Base-by-base conservation (phyloP, 2,113 vertebrate species). In the Cinclus cinclus region DNA sequence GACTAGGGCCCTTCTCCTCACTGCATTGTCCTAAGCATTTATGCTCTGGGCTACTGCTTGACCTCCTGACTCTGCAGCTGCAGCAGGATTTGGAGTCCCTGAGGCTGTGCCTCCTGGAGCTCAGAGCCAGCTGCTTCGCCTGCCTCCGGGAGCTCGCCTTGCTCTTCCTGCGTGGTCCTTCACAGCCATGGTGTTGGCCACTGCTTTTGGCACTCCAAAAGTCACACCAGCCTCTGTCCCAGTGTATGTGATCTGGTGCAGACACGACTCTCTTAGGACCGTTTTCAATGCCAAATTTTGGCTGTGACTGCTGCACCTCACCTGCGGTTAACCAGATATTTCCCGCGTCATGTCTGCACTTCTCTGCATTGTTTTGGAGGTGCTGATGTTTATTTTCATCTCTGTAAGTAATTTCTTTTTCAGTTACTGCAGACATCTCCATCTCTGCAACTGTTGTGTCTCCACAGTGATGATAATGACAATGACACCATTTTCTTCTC, bases 401-500 rank as follows among this genome's bases (percentile, higher is more conserved):
- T 75, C 25, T 49, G 44, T 47, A 78, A 33, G 20, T 37, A 24
- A 65, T 71, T 42, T 93, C 90, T 42, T 62, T 86, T 86, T 96
- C 96, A 30, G 35, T 67, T 83, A 78, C 53, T 55, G 70, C 79
- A 31, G 25, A 68, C 50, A 64, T 46, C 52, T 93, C 94, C 39
- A 87, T 77, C 53, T 97, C 81, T 83, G 84, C 91, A 37, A 84
- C 78, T 83, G 78, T 27, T 78, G 85, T 80, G 64, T 84, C 49
- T 25, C 89, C 60, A 63, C 83, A 90, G 90, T 97, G 95, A 59
- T 89, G 71, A 65, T 81, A 67, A 90, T 96, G 92, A 93, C 95
- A 96, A 20, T 74, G 83, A 93, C 96, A 97, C 52, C 96, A 35
- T 91, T 96, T 97, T 95, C 96, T 97, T 68, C 97, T 97, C 90